These are phyloP conservation scores for Dilophus febrilis DNA, from an alignment of 2,888 invertebrate genomes.

Conservation along the genomic window DNA sequence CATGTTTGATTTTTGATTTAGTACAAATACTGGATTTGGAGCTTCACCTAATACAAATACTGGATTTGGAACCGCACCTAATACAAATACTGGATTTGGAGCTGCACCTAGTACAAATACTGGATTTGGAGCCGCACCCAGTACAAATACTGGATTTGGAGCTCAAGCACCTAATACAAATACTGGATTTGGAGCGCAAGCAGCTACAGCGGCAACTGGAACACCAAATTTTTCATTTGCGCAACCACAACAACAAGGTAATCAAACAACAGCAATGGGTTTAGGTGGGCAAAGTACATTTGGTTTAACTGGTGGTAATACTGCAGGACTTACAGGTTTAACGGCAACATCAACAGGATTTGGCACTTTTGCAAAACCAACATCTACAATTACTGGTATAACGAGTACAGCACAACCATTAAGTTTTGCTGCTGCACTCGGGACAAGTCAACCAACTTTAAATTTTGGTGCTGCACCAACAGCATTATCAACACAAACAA, in stretches of 20 bases:
- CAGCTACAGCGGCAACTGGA: neutral
- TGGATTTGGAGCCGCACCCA: no score
- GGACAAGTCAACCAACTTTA: neutral
- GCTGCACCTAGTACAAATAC: no score
- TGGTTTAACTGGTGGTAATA: no score
- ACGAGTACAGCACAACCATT: no score
- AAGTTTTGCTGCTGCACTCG: no score
- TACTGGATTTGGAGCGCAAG: no score
- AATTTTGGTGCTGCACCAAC: neutral
- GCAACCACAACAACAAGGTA: conserved; percentile 2
- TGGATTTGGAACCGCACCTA: no score
- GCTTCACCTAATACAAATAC: neutral
- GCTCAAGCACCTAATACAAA: no score
- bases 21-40: neutral
- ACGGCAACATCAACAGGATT: neutral
- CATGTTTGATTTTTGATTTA: neutral
- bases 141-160: no score
- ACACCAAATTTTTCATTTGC: neutral
- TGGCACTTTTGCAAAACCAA: neutral
- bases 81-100: no score
- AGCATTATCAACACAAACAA: neutral
- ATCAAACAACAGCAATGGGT: conserved; percentile 10
- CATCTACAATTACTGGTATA: conserved; percentile 1
- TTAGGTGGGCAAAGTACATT: neutral
- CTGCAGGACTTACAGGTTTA: neutral